Evolutionary conservation across 2,113 vertebrate genomes (phyloP).

Genomic region (Motacilla alba): DNA sequence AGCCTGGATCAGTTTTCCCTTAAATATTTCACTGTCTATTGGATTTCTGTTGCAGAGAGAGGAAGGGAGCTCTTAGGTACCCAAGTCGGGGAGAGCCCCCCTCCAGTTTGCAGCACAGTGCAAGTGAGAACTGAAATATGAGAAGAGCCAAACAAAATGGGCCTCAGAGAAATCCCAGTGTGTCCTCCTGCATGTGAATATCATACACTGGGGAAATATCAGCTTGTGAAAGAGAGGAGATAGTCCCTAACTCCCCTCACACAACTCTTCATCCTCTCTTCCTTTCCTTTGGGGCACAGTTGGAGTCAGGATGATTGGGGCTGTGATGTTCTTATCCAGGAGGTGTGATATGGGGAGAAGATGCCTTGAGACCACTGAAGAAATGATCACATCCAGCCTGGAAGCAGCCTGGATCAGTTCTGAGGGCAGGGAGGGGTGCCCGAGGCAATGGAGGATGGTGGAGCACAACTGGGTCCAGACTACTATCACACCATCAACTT

Average conservation of each 20-base stretch:
- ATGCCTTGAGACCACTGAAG: not conserved
- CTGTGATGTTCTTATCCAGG: not conserved
- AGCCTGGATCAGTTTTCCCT: constrained; percentile 18
- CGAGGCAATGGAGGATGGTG: not conserved
- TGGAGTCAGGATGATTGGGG: not conserved
- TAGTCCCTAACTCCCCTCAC: not conserved
- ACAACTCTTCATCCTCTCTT: not conserved
- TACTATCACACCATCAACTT: constrained; percentile 43
- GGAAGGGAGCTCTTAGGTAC: not conserved
- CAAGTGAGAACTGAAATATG: not conserved
- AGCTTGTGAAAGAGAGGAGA: not conserved
- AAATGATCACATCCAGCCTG: not conserved
- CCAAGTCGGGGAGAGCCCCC: not conserved
- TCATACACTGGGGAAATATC: not conserved
- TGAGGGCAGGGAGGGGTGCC: not conserved
- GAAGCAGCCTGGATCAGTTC: not conserved
- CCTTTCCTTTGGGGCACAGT: not conserved
- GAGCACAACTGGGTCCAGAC: not conserved
- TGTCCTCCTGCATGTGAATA: not conserved
- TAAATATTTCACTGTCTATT: constrained; percentile 8
- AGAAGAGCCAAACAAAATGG: not conserved
- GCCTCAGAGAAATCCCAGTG: not conserved
- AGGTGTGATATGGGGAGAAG: not conserved
- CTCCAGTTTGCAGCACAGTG: not conserved
- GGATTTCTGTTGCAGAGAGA: not conserved